Evolutionary conservation across 2,113 vertebrate species (phyloP).

Genomic region (Polypterus senegalus): DNA sequence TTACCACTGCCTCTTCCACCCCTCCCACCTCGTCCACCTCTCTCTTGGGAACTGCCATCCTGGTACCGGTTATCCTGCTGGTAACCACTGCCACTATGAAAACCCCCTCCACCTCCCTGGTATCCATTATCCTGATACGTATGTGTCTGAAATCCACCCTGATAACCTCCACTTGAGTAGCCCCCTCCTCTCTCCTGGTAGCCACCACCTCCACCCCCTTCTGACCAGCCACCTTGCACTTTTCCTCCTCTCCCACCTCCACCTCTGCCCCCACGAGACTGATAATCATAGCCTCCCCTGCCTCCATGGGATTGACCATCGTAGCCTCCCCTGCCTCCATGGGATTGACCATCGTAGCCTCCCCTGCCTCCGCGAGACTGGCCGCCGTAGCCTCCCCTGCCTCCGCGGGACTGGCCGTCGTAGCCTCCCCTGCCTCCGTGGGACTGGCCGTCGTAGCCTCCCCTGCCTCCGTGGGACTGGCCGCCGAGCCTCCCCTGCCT

Average conservation of each 20-base stretch:
- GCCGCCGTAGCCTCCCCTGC: conserved; percentile 14
- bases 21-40: conserved; percentile 53
- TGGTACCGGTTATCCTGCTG: conserved; percentile 65
- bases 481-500: conserved; percentile 61
- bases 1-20: conserved; percentile 47
- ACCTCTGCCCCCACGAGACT: conserved; percentile 37
- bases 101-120: conserved; percentile 59
- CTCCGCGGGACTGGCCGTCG: conserved; percentile 15
- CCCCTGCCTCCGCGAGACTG: conserved; percentile 41
- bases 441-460: conserved; percentile 18
- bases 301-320: conserved; percentile 41
- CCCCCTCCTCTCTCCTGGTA: conserved; percentile 24
- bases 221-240: conserved; percentile 69
- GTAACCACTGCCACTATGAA: conserved; percentile 55
- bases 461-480: conserved; percentile 19
- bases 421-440: conserved; percentile 50
- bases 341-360: conserved; percentile 56
- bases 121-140: conserved; percentile 39
- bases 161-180: conserved; percentile 20
- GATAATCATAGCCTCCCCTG: conserved; percentile 54
- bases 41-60: conserved; percentile 45
- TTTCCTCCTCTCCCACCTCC: conserved; percentile 67
- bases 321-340: conserved; percentile 69
- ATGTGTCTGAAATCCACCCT: conserved; percentile 38
- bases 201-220: conserved; percentile 51